Percentiles rank a stretch among this genome's conserved stretches.
These are phyloP conservation scores for Drosophila persimilis DNA, from an alignment of 1,140 invertebrate genomes.

Conservation along the genomic window DNA sequence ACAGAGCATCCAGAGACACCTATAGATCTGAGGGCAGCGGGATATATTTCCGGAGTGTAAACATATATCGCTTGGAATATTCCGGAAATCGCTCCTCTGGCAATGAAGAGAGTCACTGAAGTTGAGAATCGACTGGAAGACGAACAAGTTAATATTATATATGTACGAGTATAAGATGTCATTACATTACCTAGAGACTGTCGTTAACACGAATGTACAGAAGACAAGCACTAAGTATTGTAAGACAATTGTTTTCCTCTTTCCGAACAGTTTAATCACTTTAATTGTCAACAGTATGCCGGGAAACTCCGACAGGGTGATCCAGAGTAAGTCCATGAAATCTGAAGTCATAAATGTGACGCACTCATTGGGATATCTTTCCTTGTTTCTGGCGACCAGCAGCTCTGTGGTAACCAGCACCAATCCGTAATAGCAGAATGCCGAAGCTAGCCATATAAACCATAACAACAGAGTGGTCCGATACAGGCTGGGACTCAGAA, in stretches of 20 bases:
- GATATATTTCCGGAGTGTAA: constrained; percentile 94
- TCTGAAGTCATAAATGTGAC: constrained; percentile 90
- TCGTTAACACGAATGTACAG: constrained; percentile 91
- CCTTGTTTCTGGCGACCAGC: constrained; percentile 85
- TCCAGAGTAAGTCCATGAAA: constrained; percentile 97
- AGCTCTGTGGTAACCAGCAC: constrained; percentile 98
- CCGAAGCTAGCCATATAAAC: constrained; percentile 97
- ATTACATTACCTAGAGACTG: constrained; percentile 88
- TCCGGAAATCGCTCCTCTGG: constrained; percentile 95
- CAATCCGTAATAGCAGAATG: constrained; percentile 98
- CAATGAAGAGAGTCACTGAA: constrained; percentile 93
- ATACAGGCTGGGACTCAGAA: constrained; percentile 91
- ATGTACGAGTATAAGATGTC: neutral
- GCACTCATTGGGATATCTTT: constrained; percentile 64
- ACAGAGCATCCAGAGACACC: constrained; percentile 91
- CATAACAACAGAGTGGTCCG: constrained; percentile 94
- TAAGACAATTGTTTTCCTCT: constrained; percentile 96
- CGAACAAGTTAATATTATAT: constrained; percentile 9
- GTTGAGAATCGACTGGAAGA: constrained; percentile 89
- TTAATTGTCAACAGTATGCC: constrained; percentile 97
- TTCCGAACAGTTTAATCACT: constrained; percentile 94
- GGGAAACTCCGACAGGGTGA: constrained; percentile 97
- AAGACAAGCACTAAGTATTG: constrained; percentile 94
- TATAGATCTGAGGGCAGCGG: constrained; percentile 86
- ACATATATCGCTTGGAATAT: constrained; percentile 98